Evolutionary conservation across 1,140 invertebrate genomes (phyloP).

Genomic region (Heliconius melpomene): DNA sequence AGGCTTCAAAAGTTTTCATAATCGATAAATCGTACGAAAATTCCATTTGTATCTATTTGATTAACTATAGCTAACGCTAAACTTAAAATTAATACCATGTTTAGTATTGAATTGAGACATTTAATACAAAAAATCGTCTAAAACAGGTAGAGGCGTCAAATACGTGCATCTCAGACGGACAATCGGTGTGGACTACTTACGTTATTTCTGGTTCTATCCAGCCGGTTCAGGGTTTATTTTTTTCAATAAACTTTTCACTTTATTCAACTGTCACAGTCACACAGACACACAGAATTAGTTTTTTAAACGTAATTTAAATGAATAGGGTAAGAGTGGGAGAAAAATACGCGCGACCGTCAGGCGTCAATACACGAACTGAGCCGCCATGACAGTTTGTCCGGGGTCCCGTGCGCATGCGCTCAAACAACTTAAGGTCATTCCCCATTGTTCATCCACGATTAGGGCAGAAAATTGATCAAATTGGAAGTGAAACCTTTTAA

Average conservation of each 20-base stretch:
- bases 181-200: constrained; percentile 55
- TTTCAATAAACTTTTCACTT: constrained; percentile 18
- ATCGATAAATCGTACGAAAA: background rate
- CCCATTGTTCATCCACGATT: constrained; percentile 70
- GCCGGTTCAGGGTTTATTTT: constrained; percentile 38
- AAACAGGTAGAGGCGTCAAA: constrained; percentile 20
- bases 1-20: background rate
- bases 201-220: constrained; percentile 48
- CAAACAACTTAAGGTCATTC: constrained; percentile 66
- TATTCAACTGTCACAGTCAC: constrained; percentile 48
- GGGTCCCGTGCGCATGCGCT: constrained; percentile 65
- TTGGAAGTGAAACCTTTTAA: constrained; percentile 65
- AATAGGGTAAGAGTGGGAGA: constrained; percentile 33
- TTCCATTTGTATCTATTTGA: background rate
- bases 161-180: constrained; percentile 38
- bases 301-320: constrained; percentile 44
- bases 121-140: background rate
- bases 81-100: background rate
- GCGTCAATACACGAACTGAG: constrained; percentile 74
- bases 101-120: background rate
- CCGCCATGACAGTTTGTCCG: constrained; percentile 71
- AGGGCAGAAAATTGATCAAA: constrained; percentile 66
- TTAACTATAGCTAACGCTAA: background rate
- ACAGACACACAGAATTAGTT: constrained; percentile 44
- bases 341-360: constrained; percentile 50